Conservation (phyloP, 2,113 vertebrate species). For the Thamnaconus septentrionalis region DNA sequence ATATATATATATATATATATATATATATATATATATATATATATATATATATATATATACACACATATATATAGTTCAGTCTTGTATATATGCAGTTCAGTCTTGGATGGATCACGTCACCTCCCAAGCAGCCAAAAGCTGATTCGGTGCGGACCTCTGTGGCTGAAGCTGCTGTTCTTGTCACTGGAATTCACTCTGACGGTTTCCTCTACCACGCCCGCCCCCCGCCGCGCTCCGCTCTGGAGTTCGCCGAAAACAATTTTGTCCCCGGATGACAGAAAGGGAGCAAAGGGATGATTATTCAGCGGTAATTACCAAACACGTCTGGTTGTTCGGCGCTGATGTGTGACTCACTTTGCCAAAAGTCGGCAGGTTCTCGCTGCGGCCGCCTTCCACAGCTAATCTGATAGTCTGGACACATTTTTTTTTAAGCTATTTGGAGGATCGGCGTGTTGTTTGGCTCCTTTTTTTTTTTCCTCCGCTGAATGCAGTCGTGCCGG, state of each 20-base stretch:
- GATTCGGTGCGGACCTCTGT: constrained; percentile 5
- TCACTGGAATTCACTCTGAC: constrained; percentile 57
- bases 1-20: no score
- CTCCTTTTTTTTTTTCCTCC: constrained; percentile 7
- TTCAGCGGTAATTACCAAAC: constrained; percentile 46
- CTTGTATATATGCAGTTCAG: no score
- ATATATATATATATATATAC: no score
- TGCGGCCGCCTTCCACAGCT: background rate
- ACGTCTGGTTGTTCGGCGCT: constrained; percentile 19
- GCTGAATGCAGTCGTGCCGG: constrained; percentile 3
- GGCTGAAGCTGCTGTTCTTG: constrained; percentile 26
- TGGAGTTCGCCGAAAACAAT: constrained; percentile 40
- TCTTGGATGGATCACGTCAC: no score
- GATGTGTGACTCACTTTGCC: constrained; percentile 14
- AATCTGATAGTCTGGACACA: constrained; percentile 2
- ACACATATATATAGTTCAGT: no score
- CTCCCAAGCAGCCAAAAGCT: no score
- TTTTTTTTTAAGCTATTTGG: background rate
- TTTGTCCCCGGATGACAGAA: constrained; percentile 47
- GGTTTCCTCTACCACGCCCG: constrained; percentile 61
- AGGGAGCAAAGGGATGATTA: constrained; percentile 47
- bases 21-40: no score
- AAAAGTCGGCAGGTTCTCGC: constrained; percentile 27
- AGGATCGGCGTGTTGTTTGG: no score
- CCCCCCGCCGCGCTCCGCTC: constrained; percentile 35